phyloP scores from a whole-genome alignment of 2,888 invertebrate genomes.

The Yponomeuta plumbellus region DNA sequence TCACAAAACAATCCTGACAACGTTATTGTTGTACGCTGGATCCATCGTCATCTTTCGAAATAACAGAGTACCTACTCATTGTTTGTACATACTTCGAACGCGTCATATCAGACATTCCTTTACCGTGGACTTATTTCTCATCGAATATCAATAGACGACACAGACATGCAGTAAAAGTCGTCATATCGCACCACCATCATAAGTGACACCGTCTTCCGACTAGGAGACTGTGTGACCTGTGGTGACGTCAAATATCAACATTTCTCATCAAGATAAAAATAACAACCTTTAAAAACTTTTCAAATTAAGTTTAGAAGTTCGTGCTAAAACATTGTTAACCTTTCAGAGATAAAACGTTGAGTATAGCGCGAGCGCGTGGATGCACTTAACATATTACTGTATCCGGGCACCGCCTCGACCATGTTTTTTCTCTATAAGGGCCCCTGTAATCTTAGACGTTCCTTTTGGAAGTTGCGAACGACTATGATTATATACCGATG shows the following conservation, averaged over 20 bases:
- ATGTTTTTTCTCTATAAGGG: constrained; percentile 64
- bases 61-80: constrained; percentile 7
- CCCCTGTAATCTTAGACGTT: constrained; percentile 32
- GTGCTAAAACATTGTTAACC: constrained; percentile 46
- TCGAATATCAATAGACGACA: neutral
- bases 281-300: neutral
- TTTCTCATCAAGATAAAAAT: neutral
- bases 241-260: neutral
- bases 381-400: constrained; percentile 51
- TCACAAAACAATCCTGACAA: constrained; percentile 7
- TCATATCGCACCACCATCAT: neutral
- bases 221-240: neutral
- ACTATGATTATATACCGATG: constrained; percentile 8
- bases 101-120: constrained; percentile 10
- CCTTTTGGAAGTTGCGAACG: constrained; percentile 68
- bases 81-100: constrained; percentile 12
- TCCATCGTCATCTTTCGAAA: constrained; percentile 3
- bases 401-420: constrained; percentile 54
- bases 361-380: constrained; percentile 51
- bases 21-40: constrained; percentile 9
- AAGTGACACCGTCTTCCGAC: neutral
- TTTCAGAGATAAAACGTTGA: constrained; percentile 60
- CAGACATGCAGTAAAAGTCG: neutral
- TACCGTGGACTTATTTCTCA: constrained; percentile 3
- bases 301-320: neutral